A percentile compares a stretch with the other conserved stretches of the same genome.
Evolutionary conservation across 2,888 invertebrate genomes (phyloP).

Genomic region (Hololepta plana): DNA sequence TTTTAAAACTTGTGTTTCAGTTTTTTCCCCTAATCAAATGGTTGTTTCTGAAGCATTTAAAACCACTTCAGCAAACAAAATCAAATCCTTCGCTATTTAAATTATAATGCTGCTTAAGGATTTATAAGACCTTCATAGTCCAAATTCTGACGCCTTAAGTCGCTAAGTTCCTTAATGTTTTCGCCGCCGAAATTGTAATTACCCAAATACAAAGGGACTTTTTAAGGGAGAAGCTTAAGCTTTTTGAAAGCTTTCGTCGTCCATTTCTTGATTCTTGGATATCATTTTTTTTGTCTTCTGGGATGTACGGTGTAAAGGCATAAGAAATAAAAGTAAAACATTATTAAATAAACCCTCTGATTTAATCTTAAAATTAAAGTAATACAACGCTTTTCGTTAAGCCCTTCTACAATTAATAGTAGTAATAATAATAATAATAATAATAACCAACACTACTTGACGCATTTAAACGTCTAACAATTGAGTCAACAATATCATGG

Average conservation of each 20-base stretch:
- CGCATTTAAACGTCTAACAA: constrained; percentile 27
- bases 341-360: constrained; percentile 30
- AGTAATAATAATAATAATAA: constrained; percentile 19
- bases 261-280: neutral
- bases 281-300: neutral
- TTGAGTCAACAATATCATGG: constrained; percentile 31
- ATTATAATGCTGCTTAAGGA: too few relatives aligned
- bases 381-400: constrained; percentile 25
- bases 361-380: constrained; percentile 27
- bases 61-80: too few relatives aligned
- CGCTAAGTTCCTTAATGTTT: too few relatives aligned
- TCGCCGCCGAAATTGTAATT: too few relatives aligned
- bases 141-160: too few relatives aligned
- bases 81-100: too few relatives aligned
- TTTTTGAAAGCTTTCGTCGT: constrained; percentile 1
- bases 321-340: constrained; percentile 12
- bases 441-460: constrained; percentile 28
- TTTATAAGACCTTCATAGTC: too few relatives aligned
- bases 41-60: too few relatives aligned
- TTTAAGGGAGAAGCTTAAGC: too few relatives aligned
- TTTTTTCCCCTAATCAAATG: too few relatives aligned
- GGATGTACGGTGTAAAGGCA: constrained; percentile 2
- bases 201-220: too few relatives aligned
- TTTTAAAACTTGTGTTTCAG: too few relatives aligned
- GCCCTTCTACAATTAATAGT: constrained; percentile 21